Conservation (phyloP, 2,797 vertebrate genomes). For the Trichosurus vulpecula region DNA sequence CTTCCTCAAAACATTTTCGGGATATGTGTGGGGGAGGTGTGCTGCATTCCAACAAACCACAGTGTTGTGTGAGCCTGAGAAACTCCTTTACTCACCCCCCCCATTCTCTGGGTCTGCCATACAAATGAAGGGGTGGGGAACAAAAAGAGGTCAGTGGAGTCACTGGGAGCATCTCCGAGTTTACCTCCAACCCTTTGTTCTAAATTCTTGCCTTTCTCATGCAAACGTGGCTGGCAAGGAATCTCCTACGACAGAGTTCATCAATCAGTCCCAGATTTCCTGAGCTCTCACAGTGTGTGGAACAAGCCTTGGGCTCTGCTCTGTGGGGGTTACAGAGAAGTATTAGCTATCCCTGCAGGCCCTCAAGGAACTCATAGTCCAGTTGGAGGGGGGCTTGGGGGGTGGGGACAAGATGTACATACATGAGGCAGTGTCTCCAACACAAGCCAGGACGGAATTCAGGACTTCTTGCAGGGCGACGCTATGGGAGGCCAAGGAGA, state of each 20-base stretch:
- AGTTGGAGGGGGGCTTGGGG: neutral
- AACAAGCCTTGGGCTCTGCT: neutral
- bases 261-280: neutral
- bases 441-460: neutral
- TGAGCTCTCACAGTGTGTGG: neutral
- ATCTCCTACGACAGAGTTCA: neutral
- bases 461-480: neutral
- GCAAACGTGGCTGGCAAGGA: neutral
- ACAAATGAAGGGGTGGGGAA: neutral
- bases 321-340: slow-evolving; percentile 3
- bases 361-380: slow-evolving; percentile 19
- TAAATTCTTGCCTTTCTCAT: neutral
- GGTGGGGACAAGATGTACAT: slow-evolving; percentile 11
- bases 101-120: neutral
- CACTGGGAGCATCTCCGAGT: neutral
- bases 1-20: neutral
- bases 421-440: neutral
- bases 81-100: neutral
- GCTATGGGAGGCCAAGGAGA: neutral
- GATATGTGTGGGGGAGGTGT: neutral
- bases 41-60: neutral
- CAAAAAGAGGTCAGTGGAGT: neutral
- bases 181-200: neutral
- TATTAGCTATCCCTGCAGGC: neutral
- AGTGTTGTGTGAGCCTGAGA: neutral